A percentile compares a stretch with the other conserved stretches of the same genome.
These are phyloP conservation scores for Cepaea nemoralis DNA, from an alignment of 1,140 invertebrate species.

Conservation along the genomic window DNA sequence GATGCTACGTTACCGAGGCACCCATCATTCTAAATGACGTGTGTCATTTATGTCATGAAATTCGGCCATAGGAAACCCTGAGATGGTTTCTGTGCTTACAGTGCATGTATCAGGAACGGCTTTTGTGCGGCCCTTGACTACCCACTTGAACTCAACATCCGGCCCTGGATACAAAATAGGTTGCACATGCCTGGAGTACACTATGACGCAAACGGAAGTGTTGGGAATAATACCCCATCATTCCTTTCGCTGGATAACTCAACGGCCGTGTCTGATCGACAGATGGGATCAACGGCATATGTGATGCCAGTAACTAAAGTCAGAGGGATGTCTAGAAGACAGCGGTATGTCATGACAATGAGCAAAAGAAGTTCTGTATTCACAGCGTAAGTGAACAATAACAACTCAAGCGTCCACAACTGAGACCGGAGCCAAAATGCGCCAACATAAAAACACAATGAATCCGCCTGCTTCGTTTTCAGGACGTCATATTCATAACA, in stretches of 20 bases:
- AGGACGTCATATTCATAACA: slow-evolving; percentile 13
- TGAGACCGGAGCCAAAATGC: neutral
- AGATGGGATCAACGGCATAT: no score
- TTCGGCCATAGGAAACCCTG: no score
- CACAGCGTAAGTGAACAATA: neutral
- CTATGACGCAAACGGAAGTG: neutral
- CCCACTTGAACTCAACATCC: no score
- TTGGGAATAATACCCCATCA: neutral
- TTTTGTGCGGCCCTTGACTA: no score
- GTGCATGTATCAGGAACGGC: no score
- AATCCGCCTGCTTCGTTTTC: neutral
- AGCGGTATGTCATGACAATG: neutral
- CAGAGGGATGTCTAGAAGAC: neutral
- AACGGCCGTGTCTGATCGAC: neutral
- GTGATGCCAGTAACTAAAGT: neutral
- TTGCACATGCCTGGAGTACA: neutral
- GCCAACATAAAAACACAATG: neutral
- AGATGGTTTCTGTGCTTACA: no score
- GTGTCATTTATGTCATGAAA: no score
- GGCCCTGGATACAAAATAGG: no score
- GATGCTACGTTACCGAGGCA: no score
- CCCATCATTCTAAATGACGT: no score
- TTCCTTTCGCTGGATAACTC: neutral
- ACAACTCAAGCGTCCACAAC: neutral
- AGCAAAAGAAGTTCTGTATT: neutral